Base-by-base conservation (phyloP, 2,888 invertebrate species). In the Cerastis rubricosa region DNA sequence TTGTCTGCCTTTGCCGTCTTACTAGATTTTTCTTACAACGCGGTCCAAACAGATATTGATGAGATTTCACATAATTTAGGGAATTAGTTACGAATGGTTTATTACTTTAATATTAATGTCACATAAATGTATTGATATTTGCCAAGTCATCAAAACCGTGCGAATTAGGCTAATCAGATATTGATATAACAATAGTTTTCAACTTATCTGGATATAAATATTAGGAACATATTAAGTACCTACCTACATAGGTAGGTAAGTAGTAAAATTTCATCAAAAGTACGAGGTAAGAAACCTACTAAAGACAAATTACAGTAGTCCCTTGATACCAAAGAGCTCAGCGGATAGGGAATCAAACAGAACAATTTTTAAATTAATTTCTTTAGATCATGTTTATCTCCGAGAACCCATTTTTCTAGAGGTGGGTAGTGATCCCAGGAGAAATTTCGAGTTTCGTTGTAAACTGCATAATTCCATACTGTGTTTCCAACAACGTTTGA, bases 371-470 rank as follows among this genome's bases (percentile, higher is more conserved):
- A 79, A 86, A 88, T 87, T 81, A 87, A 88, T 84, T 82, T 88
- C 86, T 86, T 82, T 35, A 84, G 80, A 86, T 86, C 75, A 86
- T 86, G 78, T 84, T 87, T 82, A 84, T 84, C 61, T 82, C 78
- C 68, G 75, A 80, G 84, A 86, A 84, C 75, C 80, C 80, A 88
- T 88, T 87, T 87, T 87, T 87, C 80, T 82, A 80, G 73, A 84
- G 78, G 78, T 79, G 66, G 74, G 74, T 76, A 78, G 66, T 66
- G 61, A 73, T 87, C 87, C 87, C 87, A 17, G 45, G 88, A 88
- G 88, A 88, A 88, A 87, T 87, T 88, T 81, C 65, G 75, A 82
- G 81, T 87, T 87, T 84, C 75, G 66, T 78, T 78, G 65, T 78
- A 87, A 87, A 86, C 86, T 81, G 88, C 88, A 87, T 87, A 87